Evolutionary conservation across 2,888 invertebrate species (phyloP).

Genomic region (Hemaris fuciformis): DNA sequence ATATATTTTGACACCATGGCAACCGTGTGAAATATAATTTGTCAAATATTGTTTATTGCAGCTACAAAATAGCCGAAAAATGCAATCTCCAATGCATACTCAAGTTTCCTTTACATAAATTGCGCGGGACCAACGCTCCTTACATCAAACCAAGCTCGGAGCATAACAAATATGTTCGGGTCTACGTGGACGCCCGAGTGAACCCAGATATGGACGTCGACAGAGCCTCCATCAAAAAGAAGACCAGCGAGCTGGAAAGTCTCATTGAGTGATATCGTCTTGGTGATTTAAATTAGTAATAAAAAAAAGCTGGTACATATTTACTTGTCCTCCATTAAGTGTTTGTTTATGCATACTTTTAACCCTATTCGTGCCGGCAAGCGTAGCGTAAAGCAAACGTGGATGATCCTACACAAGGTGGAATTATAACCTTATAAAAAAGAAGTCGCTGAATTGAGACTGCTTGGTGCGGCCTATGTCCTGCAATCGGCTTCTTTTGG

Average conservation of each 20-base stretch:
- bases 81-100: constrained; percentile 63
- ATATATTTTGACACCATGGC: no score
- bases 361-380: no score
- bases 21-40: no score
- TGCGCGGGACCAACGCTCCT: constrained; percentile 53
- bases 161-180: constrained; percentile 52
- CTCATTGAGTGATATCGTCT: constrained; percentile 44
- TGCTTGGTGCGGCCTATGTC: no score
- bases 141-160: constrained; percentile 55
- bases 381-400: no score
- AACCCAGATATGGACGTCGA: constrained; percentile 31
- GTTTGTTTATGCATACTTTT: no score
- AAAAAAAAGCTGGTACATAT: background rate
- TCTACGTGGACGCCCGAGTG: constrained; percentile 50
- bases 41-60: constrained; percentile 35
- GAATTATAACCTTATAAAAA: no score
- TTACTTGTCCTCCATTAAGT: background rate
- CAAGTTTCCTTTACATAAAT: constrained; percentile 61
- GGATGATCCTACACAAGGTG: no score
- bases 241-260: constrained; percentile 40
- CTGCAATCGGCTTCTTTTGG: no score
- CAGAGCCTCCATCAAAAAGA: constrained; percentile 25
- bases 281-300: constrained; percentile 15
- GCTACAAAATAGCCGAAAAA: constrained; percentile 70
- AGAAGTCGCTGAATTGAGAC: no score